Evolutionary conservation across 2,797 vertebrate species (phyloP).

Genomic region (Amphiprion clarkii): DNA sequence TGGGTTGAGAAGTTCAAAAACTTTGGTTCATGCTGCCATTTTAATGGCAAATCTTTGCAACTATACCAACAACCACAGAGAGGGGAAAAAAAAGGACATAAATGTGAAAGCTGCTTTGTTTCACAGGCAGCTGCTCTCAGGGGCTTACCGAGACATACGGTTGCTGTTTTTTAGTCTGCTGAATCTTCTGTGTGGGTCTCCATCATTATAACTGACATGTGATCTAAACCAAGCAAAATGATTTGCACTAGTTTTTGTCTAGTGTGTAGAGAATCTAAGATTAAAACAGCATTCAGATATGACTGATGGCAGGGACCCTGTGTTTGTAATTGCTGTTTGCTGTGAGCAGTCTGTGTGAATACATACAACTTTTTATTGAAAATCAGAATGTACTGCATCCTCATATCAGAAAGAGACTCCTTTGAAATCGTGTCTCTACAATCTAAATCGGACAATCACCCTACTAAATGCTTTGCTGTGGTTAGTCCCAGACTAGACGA

Average conservation of each 20-base stretch:
- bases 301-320: slow-evolving; percentile 38
- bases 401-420: slow-evolving; percentile 5
- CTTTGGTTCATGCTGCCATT: slow-evolving; percentile 66
- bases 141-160: slow-evolving; percentile 75
- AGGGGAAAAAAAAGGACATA: slow-evolving; percentile 52
- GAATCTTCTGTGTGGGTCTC: slow-evolving; percentile 75
- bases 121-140: slow-evolving; percentile 77
- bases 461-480: slow-evolving; percentile 10
- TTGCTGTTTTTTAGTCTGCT: slow-evolving; percentile 59
- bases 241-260: slow-evolving; percentile 70
- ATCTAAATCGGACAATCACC: neutral
- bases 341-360: slow-evolving; percentile 18
- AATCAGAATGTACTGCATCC: slow-evolving; percentile 4
- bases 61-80: slow-evolving; percentile 62
- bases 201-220: slow-evolving; percentile 83
- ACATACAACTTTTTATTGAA: slow-evolving; percentile 17
- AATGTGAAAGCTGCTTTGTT: slow-evolving; percentile 78
- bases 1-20: slow-evolving; percentile 60
- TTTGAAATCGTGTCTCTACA: slow-evolving; percentile 5
- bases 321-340: slow-evolving; percentile 60
- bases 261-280: slow-evolving; percentile 62
- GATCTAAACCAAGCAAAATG: slow-evolving; percentile 78
- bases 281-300: slow-evolving; percentile 61
- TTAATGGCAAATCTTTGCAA: slow-evolving; percentile 79
- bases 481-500: neutral